These are phyloP conservation scores for Pseudobourletiella spinata DNA, from an alignment of 1,140 invertebrate species.

Conservation along the genomic window DNA sequence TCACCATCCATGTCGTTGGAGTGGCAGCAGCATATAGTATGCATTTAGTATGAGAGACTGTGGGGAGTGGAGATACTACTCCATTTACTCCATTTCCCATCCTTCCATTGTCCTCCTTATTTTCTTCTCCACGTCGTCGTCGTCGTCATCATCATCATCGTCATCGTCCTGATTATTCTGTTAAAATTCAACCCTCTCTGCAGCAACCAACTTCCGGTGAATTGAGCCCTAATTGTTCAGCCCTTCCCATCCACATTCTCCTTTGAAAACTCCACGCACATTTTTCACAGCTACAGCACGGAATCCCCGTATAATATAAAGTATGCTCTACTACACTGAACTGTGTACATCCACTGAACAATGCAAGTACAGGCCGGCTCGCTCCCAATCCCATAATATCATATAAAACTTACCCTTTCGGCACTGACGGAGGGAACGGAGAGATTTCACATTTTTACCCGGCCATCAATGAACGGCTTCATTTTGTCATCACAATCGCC, in stretches of 20 bases:
- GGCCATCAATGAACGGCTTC: too few relatives aligned
- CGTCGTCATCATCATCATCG: background rate
- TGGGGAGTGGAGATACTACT: background rate
- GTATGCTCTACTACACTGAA: too few relatives aligned
- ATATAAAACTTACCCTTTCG: too few relatives aligned
- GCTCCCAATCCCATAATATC: too few relatives aligned
- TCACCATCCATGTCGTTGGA: background rate
- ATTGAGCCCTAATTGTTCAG: constrained; percentile 28
- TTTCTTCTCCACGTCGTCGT: background rate
- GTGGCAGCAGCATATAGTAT: background rate
- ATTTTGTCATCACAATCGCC: too few relatives aligned
- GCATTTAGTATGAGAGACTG: background rate
- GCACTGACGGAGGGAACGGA: too few relatives aligned
- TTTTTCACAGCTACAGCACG: too few relatives aligned
- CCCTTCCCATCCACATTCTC: background rate
- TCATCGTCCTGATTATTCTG: background rate
- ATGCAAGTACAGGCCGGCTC: too few relatives aligned
- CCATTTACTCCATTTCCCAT: background rate
- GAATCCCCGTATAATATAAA: too few relatives aligned
- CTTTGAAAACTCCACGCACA: too few relatives aligned
- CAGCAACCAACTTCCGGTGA: constrained; percentile 24
- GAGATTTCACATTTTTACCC: too few relatives aligned
- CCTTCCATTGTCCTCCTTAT: background rate
- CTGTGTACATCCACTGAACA: too few relatives aligned
- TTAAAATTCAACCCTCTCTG: constrained; percentile 1